Percentiles rank a stretch among this genome's conserved stretches.
Conservation (phyloP, 2,797 vertebrate genomes). For the Melanotaenia pygmaea region DNA sequence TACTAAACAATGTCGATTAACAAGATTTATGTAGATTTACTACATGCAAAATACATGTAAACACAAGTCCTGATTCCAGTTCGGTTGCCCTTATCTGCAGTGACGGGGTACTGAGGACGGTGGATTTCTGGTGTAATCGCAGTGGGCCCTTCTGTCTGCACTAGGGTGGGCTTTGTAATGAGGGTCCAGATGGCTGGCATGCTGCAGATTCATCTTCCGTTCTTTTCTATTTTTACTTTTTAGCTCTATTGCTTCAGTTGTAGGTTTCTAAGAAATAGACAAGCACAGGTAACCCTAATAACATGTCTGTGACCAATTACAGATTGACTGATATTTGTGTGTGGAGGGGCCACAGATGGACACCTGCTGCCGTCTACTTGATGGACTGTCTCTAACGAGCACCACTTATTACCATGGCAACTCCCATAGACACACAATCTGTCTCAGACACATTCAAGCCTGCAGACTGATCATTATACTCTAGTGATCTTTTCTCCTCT, state of each 20-base stretch:
- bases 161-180: conserved; percentile 19
- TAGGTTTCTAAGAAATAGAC: background rate
- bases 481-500: conserved; percentile 66
- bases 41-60: background rate
- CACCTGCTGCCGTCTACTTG: conserved; percentile 79
- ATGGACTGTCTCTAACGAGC: conserved; percentile 68
- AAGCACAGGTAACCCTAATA: conserved; percentile 17
- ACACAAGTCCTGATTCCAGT: background rate
- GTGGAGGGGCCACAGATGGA: conserved; percentile 47
- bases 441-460: conserved; percentile 21
- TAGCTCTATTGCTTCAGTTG: background rate
- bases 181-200: conserved; percentile 23
- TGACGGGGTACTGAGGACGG: background rate
- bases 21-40: background rate
- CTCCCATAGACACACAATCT: conserved; percentile 32
- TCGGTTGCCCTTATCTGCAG: background rate
- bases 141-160: conserved; percentile 3
- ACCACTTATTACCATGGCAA: conserved; percentile 72
- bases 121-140: background rate
- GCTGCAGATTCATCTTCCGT: background rate
- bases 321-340: conserved; percentile 30
- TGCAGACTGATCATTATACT: conserved; percentile 72
- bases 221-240: background rate
- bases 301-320: conserved; percentile 18
- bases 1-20: background rate